Evolutionary conservation across 2,888 invertebrate genomes (phyloP).

Genomic region (Mythimna pallens): DNA sequence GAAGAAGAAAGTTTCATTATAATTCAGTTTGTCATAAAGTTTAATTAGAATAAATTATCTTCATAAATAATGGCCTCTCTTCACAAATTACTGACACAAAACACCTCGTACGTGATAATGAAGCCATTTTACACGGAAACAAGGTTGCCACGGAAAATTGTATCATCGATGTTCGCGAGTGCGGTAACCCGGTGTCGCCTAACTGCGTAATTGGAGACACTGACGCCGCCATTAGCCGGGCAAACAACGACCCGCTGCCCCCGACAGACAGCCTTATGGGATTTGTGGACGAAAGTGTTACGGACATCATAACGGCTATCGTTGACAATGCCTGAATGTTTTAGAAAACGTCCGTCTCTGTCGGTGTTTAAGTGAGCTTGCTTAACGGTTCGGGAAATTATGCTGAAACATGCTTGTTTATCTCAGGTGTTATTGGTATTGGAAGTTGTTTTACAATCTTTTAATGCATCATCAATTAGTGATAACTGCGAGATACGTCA

Average conservation of each 20-base stretch:
- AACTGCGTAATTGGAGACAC: constrained; percentile 66
- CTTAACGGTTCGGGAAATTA: constrained; percentile 27
- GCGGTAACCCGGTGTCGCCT: constrained; percentile 55
- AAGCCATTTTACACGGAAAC: constrained; percentile 45
- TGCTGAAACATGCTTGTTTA: constrained; percentile 26
- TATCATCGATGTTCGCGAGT: constrained; percentile 49
- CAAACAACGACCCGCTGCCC: constrained; percentile 67
- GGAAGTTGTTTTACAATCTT: constrained; percentile 11
- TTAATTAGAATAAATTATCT: background rate
- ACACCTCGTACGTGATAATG: constrained; percentile 30
- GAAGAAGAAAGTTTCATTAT: background rate
- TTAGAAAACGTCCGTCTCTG: constrained; percentile 18
- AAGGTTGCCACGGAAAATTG: constrained; percentile 41
- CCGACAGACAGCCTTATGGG: constrained; percentile 56
- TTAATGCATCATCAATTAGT: constrained; percentile 16
- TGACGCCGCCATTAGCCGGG: constrained; percentile 61
- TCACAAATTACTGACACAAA: constrained; percentile 38
- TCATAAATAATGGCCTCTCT: constrained; percentile 30
- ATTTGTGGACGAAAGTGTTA: constrained; percentile 59
- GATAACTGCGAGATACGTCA: constrained; percentile 3
- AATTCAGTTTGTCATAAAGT: background rate
- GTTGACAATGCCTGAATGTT: constrained; percentile 44
- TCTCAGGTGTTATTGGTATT: constrained; percentile 16
- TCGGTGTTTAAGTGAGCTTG: constrained; percentile 1
- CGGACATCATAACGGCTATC: constrained; percentile 40